Conservation (phyloP, 2,888 invertebrate genomes). For the Cordilura impudica region DNA sequence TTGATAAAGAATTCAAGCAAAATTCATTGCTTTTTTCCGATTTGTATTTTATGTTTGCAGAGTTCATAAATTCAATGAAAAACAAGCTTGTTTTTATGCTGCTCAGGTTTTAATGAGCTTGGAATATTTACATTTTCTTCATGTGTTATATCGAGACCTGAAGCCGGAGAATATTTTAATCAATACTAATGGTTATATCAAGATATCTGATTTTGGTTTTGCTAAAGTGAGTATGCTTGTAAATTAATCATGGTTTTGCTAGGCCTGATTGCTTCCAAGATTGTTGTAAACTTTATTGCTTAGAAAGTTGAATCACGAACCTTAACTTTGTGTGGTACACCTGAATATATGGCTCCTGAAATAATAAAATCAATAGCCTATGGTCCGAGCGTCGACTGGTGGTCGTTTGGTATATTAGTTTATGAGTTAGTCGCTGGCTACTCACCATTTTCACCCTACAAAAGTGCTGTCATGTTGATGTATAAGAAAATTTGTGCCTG, state of each 20-base stretch:
- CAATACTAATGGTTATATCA: constrained; percentile 87
- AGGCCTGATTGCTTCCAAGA: neutral
- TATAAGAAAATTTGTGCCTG: constrained; percentile 96
- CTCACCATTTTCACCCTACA: constrained; percentile 88
- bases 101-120: constrained; percentile 93
- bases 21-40: neutral
- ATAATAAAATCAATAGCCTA: constrained; percentile 94
- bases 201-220: constrained; percentile 97
- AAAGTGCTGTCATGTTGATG: constrained; percentile 92
- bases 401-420: constrained; percentile 93
- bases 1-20: constrained; percentile 61
- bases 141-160: constrained; percentile 92
- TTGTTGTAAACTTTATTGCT: neutral
- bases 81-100: constrained; percentile 91
- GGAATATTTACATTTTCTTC: constrained; percentile 93
- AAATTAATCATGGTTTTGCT: neutral
- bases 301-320: constrained; percentile 83
- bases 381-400: constrained; percentile 96
- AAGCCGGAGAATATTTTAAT: constrained; percentile 95
- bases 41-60: constrained; percentile 62
- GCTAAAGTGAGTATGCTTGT: constrained; percentile 85
- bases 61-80: constrained; percentile 83
- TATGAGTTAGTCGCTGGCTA: constrained; percentile 95
- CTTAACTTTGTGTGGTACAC: constrained; percentile 96
- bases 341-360: constrained; percentile 97